phyloP scores from a whole-genome alignment of 1,140 invertebrate genomes.

The Anthonomus grandis region DNA sequence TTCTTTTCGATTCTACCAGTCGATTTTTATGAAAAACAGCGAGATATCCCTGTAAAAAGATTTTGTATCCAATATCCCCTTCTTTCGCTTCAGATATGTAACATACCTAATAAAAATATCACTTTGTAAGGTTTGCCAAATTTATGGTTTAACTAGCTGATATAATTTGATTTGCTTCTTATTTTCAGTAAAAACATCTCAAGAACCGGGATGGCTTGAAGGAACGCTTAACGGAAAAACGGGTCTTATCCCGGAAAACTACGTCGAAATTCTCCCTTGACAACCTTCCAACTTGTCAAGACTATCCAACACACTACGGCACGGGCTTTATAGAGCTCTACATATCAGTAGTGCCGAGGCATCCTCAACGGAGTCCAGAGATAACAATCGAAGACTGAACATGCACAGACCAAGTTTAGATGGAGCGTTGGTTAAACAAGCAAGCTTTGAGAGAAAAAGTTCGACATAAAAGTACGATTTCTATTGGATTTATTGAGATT shows the following conservation, averaged over 20 bases:
- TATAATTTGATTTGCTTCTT: neutral
- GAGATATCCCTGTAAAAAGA: no score
- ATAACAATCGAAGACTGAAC: constrained; percentile 11
- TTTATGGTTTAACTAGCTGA: no score
- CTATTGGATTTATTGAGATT: neutral
- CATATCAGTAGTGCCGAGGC: constrained; percentile 32
- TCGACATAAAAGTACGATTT: constrained; percentile 41
- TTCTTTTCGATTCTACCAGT: no score
- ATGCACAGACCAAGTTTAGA: constrained; percentile 40
- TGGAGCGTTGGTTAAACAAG: constrained; percentile 27
- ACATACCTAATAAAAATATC: no score
- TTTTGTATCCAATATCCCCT: no score
- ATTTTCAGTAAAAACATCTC: constrained; percentile 74
- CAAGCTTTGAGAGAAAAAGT: constrained; percentile 38
- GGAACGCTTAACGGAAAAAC: constrained; percentile 90
- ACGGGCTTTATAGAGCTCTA: constrained; percentile 38
- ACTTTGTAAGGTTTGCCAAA: no score
- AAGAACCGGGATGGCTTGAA: constrained; percentile 95
- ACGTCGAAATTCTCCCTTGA: constrained; percentile 84
- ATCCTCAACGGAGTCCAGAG: constrained; percentile 17
- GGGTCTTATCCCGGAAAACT: constrained; percentile 95
- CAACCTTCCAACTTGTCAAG: constrained; percentile 42
- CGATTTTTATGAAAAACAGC: no score
- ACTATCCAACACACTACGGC: constrained; percentile 38
- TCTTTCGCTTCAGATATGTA: no score